Conservation (phyloP, 2,888 invertebrate genomes). For the Epinotia bilunana region DNA sequence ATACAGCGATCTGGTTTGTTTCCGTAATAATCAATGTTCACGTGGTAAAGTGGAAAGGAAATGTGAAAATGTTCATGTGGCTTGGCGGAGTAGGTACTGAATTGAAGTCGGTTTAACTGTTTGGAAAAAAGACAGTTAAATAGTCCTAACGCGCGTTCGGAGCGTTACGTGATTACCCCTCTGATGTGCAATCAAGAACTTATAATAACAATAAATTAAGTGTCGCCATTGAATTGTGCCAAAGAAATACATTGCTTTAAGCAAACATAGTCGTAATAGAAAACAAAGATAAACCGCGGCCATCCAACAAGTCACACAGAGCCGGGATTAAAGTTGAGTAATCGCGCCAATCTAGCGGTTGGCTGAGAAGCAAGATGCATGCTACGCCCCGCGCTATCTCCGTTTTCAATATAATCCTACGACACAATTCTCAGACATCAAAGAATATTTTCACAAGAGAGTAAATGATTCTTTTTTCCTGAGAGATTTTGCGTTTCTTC, state of each 20-base stretch:
- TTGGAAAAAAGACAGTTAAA: too few species aligned
- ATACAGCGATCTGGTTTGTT: too few species aligned
- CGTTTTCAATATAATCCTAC: slow-evolving; percentile 21
- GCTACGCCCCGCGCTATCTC: slow-evolving; percentile 8
- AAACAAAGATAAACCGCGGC: slow-evolving; percentile 59
- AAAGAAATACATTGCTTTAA: slow-evolving; percentile 1
- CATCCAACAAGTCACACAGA: slow-evolving; percentile 53
- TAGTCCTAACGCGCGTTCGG: too few species aligned
- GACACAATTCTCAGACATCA: background rate
- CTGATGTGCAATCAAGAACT: background rate
- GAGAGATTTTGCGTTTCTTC: too few species aligned
- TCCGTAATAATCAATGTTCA: too few species aligned
- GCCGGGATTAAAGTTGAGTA: slow-evolving; percentile 62
- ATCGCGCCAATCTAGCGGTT: slow-evolving; percentile 57
- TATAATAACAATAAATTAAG: background rate
- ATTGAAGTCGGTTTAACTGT: too few species aligned
- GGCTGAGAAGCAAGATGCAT: slow-evolving; percentile 15
- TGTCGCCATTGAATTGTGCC: background rate
- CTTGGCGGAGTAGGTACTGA: too few species aligned
- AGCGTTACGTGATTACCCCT: too few species aligned
- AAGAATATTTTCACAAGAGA: background rate
- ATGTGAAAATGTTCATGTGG: too few species aligned
- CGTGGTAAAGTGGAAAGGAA: too few species aligned
- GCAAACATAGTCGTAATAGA: slow-evolving; percentile 38
- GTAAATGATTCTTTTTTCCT: too few species aligned